Conservation (phyloP, 2,113 vertebrate species). For the Gallinago jamesoni region DNA sequence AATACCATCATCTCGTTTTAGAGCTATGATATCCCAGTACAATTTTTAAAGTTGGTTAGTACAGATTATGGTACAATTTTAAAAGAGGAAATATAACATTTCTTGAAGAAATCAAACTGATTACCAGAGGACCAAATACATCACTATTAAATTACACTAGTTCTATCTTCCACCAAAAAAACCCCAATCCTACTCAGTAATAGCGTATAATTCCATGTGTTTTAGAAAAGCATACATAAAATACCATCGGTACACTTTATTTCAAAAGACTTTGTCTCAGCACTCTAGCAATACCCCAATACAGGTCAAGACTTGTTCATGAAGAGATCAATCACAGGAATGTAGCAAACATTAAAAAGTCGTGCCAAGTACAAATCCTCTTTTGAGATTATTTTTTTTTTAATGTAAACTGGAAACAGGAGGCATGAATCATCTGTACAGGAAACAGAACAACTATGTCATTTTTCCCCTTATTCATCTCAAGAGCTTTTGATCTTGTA, state of each 20-base stretch:
- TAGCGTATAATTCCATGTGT: background rate
- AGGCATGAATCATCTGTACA: background rate
- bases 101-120: background rate
- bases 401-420: background rate
- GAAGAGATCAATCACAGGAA: background rate
- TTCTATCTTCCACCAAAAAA: background rate
- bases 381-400: background rate
- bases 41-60: background rate
- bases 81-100: background rate
- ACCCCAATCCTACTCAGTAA: background rate
- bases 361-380: background rate
- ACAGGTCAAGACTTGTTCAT: background rate
- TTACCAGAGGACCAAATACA: background rate
- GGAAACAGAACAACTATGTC: background rate
- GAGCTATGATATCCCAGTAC: background rate
- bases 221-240: conserved; percentile 4
- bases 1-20: background rate
- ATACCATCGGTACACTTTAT: background rate
- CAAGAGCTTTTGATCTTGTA: background rate
- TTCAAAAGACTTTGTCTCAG: background rate
- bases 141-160: background rate
- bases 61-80: background rate
- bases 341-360: background rate
- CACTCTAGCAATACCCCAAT: background rate
- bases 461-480: background rate